phyloP scores from a whole-genome alignment of 1,140 invertebrate genomes.

The roundworm (Caenorhabditis elegans) region WBcel235 BX284604.4:13091001-13091500 shows the following conservation, averaged over 20 bases:
- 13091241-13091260: constrained; percentile 3
- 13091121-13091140: background rate
- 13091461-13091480: too few relatives aligned
- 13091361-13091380: constrained; percentile 57
- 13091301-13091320: constrained; percentile 57
- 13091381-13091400: too few relatives aligned
- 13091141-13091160: constrained; percentile 26
- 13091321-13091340: constrained; percentile 53
- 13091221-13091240: constrained; percentile 13
- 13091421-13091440: too few relatives aligned
- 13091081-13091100: background rate
- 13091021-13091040: background rate
- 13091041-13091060: constrained; percentile 22
- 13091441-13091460: too few relatives aligned
- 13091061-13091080: background rate
- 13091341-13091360: constrained; percentile 58
- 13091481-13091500: too few relatives aligned
- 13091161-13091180: background rate
- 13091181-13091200: constrained; percentile 22
- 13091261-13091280: background rate
- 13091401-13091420: too few relatives aligned
- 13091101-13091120: constrained; percentile 3
- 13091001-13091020: constrained; percentile 1
- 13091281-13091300: constrained; percentile 39
- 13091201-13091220: constrained; percentile 24